A percentile compares a stretch with the other conserved stretches of the same genome.
These are phyloP conservation scores for Sinodicranocentrus sp. DNA, from an alignment of 2,888 invertebrate species.

Conservation along the genomic window DNA sequence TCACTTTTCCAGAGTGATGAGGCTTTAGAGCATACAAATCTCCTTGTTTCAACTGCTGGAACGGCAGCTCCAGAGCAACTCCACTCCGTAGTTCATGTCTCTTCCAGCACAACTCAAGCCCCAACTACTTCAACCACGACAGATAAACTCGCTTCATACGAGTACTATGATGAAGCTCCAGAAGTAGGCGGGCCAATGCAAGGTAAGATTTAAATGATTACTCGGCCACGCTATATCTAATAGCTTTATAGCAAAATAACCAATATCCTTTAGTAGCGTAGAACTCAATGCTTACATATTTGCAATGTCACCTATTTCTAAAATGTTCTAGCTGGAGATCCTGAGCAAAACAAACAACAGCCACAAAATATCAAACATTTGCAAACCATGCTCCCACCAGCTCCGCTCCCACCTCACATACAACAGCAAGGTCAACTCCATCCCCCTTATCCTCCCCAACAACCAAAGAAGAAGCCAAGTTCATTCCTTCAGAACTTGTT, in stretches of 20 bases:
- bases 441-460: slow-evolving; percentile 33
- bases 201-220: too few species aligned
- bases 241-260: too few species aligned
- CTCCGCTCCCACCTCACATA: slow-evolving; percentile 31
- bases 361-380: slow-evolving; percentile 32
- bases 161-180: slow-evolving; percentile 29
- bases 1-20: slow-evolving; percentile 31
- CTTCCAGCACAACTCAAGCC: slow-evolving; percentile 1
- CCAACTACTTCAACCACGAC: slow-evolving; percentile 26
- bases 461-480: slow-evolving; percentile 59
- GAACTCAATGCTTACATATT: too few species aligned
- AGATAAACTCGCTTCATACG: slow-evolving; percentile 47
- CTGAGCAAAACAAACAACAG: slow-evolving; percentile 20
- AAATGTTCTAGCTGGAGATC: too few species aligned
- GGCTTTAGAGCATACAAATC: slow-evolving; percentile 32
- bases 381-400: slow-evolving; percentile 44
- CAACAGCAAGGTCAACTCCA: slow-evolving; percentile 19
- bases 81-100: slow-evolving; percentile 6
- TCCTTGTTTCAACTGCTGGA: slow-evolving; percentile 34
- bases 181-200: background rate
- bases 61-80: slow-evolving; percentile 11
- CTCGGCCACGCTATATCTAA: too few species aligned
- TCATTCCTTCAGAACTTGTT: slow-evolving; percentile 60
- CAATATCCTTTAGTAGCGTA: too few species aligned
- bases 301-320: too few species aligned